phyloP scores from a whole-genome alignment of 2,888 invertebrate species.

The Adelognathus sp. region DNA sequence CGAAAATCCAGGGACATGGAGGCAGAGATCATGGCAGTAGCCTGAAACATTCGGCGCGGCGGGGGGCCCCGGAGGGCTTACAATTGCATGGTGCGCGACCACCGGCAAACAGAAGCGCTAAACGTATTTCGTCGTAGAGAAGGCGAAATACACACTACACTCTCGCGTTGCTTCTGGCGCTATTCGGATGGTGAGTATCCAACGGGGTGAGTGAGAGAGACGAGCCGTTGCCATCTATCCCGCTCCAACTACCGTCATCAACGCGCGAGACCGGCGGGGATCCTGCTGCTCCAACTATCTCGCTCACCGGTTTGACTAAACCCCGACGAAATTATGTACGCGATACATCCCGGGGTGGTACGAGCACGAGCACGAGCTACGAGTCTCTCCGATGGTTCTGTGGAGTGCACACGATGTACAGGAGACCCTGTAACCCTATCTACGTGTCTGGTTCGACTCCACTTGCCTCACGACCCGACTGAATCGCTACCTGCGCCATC shows the following conservation, averaged over 20 bases:
- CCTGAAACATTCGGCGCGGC: neutral
- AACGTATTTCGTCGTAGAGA: slow-evolving; percentile 58
- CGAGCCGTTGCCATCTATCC: too few relatives aligned
- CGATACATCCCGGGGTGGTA: slow-evolving; percentile 39
- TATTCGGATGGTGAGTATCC: slow-evolving; percentile 18
- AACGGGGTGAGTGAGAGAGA: neutral
- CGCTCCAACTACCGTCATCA: neutral
- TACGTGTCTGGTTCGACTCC: neutral
- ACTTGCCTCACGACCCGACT: neutral
- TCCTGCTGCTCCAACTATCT: neutral
- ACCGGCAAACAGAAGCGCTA: slow-evolving; percentile 56
- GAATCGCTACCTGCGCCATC: neutral
- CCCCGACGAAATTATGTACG: slow-evolving; percentile 60
- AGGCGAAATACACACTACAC: slow-evolving; percentile 42
- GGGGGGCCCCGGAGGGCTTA: slow-evolving; percentile 53
- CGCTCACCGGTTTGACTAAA: slow-evolving; percentile 43
- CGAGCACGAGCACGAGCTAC: neutral
- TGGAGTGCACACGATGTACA: neutral
- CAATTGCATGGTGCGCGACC: slow-evolving; percentile 46
- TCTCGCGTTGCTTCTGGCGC: slow-evolving; percentile 20
- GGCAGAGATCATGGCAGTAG: slow-evolving; percentile 6
- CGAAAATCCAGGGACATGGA: slow-evolving; percentile 10
- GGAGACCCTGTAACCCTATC: too few relatives aligned
- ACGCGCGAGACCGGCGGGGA: too few relatives aligned
- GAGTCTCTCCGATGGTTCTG: too few relatives aligned